phyloP scores from a whole-genome alignment of 2,113 vertebrate species.

The Chaenogobius annularis region DNA sequence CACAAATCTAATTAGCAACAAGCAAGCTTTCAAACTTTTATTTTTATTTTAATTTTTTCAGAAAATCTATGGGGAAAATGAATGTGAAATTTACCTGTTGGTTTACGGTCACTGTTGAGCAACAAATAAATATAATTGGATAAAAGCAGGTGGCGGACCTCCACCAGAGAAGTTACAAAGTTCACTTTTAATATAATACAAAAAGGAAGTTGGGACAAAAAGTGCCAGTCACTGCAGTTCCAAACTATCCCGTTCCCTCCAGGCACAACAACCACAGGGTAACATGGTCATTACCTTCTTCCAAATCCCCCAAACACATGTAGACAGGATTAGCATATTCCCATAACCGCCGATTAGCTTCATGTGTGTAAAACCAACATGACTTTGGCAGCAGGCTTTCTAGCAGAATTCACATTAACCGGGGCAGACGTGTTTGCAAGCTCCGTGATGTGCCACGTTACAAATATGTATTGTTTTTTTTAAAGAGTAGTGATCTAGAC shows the following conservation, averaged over 20 bases:
- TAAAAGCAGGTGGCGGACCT: neutral
- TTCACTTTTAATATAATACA: neutral
- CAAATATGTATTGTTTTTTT: conserved; percentile 5
- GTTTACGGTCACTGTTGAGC: too few relatives aligned
- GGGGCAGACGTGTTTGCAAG: conserved; percentile 2
- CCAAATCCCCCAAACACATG: conserved; percentile 37
- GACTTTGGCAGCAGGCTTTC: neutral
- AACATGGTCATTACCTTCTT: conserved; percentile 35
- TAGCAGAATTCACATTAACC: neutral
- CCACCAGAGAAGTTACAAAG: neutral
- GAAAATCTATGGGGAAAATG: too few relatives aligned
- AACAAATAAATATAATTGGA: too few relatives aligned
- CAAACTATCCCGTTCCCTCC: neutral
- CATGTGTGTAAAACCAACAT: conserved; percentile 6
- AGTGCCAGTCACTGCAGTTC: neutral
- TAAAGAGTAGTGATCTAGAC: neutral
- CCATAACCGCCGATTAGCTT: conserved; percentile 18
- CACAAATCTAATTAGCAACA: too few relatives aligned
- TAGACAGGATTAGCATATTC: conserved; percentile 32
- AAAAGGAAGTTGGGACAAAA: neutral
- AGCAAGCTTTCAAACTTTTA: too few relatives aligned
- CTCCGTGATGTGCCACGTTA: neutral
- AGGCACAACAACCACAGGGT: conserved; percentile 16
- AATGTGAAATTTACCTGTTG: too few relatives aligned
- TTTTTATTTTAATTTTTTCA: too few relatives aligned